These are phyloP conservation scores for Dasypus novemcinctus DNA, from an alignment of 2,113 vertebrate species.

Conservation along the genomic window DNA sequence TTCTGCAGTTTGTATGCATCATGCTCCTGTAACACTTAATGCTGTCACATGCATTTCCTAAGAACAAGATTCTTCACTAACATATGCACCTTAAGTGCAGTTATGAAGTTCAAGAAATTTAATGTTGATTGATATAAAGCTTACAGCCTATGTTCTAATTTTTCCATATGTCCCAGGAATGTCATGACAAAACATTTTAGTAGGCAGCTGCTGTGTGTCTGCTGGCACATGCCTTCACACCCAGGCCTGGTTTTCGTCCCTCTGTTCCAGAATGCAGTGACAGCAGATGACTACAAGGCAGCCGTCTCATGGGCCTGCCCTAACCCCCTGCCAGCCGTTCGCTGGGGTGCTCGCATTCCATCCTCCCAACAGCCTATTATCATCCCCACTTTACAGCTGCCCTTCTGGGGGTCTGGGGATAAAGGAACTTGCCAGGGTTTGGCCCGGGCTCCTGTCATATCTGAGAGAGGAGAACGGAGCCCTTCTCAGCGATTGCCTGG, in stretches of 20 bases:
- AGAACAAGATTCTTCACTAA: too few relatives aligned
- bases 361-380: not conserved
- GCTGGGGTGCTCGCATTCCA: not conserved
- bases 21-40: too few relatives aligned
- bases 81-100: too few relatives aligned
- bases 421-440: not conserved
- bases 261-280: not conserved
- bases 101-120: too few relatives aligned
- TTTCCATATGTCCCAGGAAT: too few relatives aligned
- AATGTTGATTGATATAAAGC: too few relatives aligned
- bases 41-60: too few relatives aligned
- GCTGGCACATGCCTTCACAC: not conserved
- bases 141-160: too few relatives aligned
- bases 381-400: not conserved
- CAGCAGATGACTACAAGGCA: not conserved
- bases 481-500: not conserved
- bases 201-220: not conserved
- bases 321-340: fast-evolving
- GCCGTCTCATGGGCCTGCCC: not conserved
- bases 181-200: not conserved
- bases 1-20: too few relatives aligned
- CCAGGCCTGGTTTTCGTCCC: not conserved
- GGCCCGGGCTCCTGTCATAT: fast-evolving
- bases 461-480: not conserved
- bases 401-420: not conserved